phyloP scores from a whole-genome alignment of 2,888 invertebrate genomes.

The Parnassius smintheus region DNA sequence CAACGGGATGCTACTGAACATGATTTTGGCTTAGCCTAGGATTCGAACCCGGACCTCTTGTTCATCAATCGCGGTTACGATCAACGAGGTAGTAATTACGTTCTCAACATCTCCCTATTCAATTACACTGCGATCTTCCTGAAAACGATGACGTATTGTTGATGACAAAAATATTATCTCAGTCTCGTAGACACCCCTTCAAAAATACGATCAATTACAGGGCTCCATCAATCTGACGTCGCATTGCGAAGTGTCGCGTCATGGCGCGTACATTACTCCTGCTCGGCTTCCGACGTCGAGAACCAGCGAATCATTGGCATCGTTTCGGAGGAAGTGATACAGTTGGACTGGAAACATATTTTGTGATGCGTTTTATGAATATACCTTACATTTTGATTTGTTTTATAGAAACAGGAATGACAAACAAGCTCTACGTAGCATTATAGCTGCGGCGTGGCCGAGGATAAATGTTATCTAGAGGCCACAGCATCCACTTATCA shows the following conservation, averaged over 20 bases:
- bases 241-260: slow-evolving; percentile 44
- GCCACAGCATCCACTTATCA: no score
- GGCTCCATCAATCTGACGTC: slow-evolving; percentile 54
- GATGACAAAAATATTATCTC: slow-evolving; percentile 33
- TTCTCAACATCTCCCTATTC: neutral
- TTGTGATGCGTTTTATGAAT: slow-evolving; percentile 18
- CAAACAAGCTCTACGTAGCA: neutral
- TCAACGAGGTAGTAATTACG: neutral
- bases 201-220: slow-evolving; percentile 55
- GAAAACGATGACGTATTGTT: slow-evolving; percentile 19
- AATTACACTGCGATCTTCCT: neutral
- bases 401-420: neutral
- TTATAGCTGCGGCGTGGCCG: no score
- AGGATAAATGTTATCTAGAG: no score
- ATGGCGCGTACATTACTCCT: slow-evolving; percentile 56
- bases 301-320: slow-evolving; percentile 38
- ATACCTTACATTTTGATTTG: neutral
- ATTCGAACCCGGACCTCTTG: no score
- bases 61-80: no score
- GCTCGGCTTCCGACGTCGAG: slow-evolving; percentile 47
- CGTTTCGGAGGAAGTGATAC: slow-evolving; percentile 39
- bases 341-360: slow-evolving; percentile 38
- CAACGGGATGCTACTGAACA: no score
- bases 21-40: no score
- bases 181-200: slow-evolving; percentile 41